A percentile compares a stretch with the other conserved stretches of the same genome.
Conservation (phyloP, 2,113 vertebrate genomes). For the Melospiza georgiana region DNA sequence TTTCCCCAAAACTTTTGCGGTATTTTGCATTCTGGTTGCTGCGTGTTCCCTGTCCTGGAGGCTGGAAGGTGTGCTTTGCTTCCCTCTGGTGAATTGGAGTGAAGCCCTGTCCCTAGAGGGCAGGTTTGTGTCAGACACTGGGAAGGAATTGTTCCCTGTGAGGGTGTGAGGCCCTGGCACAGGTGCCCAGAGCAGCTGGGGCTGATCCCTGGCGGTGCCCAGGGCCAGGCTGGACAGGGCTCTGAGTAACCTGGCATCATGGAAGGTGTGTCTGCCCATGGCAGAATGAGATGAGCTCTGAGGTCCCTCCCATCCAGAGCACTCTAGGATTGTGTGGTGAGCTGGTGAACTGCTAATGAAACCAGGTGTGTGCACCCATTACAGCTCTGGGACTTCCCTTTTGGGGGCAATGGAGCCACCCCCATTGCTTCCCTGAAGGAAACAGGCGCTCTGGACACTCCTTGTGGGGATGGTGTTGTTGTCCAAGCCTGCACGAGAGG, state of each 20-base stretch:
- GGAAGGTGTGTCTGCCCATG: background rate
- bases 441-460: background rate
- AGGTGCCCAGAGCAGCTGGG: background rate
- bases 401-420: background rate
- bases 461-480: background rate
- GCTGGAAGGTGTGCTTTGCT: background rate
- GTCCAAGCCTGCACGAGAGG: background rate
- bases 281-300: background rate
- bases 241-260: accelerated
- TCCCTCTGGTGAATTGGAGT: background rate
- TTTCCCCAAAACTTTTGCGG: background rate
- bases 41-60: background rate
- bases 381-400: background rate
- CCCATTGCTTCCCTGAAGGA: accelerated
- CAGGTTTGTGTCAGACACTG: background rate
- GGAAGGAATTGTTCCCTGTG: background rate
- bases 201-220: background rate
- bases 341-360: background rate
- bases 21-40: background rate
- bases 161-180: background rate
- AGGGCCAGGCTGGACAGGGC: accelerated
- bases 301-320: background rate
- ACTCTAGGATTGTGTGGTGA: background rate
- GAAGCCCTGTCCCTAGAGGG: background rate
- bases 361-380: background rate